Evolutionary conservation across 53 echinoderm and acorn worm species (phyloP).

Genomic region (Astropecten irregularis): DNA sequence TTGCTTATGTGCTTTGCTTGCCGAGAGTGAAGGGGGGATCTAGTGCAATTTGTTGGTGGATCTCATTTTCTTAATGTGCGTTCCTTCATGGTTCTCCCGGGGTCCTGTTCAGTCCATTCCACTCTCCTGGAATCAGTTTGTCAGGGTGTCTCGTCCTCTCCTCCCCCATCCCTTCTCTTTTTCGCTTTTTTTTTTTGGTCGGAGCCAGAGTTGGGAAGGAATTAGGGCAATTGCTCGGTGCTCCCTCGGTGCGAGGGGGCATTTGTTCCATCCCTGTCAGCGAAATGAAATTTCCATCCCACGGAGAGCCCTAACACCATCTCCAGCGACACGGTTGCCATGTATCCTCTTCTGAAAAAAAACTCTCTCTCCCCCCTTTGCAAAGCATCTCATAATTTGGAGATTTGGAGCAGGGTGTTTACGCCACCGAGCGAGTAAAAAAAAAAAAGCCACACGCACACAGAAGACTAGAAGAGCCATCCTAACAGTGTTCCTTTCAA

Average conservation of each 20-base stretch:
- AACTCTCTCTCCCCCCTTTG: not conserved
- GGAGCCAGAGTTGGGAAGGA: constrained; percentile 4
- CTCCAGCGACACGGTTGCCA: not conserved
- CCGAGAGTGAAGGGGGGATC: too few relatives aligned
- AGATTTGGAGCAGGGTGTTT: constrained; percentile 45
- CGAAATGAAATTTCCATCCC: constrained; percentile 58
- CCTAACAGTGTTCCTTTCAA: constrained; percentile 15
- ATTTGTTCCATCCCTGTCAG: constrained; percentile 41
- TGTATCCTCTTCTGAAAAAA: not conserved
- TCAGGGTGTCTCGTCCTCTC: constrained; percentile 4
- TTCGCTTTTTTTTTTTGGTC: not conserved
- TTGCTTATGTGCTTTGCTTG: too few relatives aligned
- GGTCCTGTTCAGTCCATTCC: not conserved
- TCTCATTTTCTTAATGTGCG: constrained; percentile 49
- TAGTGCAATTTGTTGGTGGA: constrained; percentile 30
- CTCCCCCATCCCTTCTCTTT: constrained; percentile 4
- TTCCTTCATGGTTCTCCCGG: not conserved
- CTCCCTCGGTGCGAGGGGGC: constrained; percentile 36
- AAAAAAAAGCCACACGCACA: not conserved
- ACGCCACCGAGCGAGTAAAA: constrained; percentile 14
- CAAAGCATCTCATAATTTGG: constrained; percentile 53
- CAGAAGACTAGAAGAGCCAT: not conserved
- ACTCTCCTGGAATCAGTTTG: constrained; percentile 27
- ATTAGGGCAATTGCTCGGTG: constrained; percentile 52
- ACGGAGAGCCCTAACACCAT: constrained; percentile 4